Base-by-base conservation (phyloP, 2,888 invertebrate species). In the Acleris sparsana region DNA sequence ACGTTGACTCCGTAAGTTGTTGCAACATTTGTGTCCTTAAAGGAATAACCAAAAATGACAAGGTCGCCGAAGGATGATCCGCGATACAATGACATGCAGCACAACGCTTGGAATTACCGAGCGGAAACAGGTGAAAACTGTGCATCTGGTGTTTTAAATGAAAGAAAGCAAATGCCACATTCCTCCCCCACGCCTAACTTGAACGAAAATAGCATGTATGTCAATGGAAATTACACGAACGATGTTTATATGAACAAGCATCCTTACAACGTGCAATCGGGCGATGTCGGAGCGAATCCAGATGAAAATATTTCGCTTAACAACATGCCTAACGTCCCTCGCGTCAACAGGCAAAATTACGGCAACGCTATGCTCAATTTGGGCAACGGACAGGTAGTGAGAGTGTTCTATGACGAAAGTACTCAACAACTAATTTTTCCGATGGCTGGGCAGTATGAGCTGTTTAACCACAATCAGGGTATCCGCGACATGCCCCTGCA, bases 11-110 rank as follows among this genome's bases (percentile, higher is more conserved):
- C 70, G 75, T 71, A 69, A 73, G 70, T 73, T 78, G 11, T 70
- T 69, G 48, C 52, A n/a, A 4, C 56, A 44, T 46, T 48, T 53
- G 58, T 59, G 79, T 74, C 76, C 70, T 74, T 72, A 75, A 70
- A 78, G 77, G 80, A 77, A 75, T 84, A 83, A 84, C 85, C 85
- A 86, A 86, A 87, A 83, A 93, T 93, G 93, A 90, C 92, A 89
- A 92, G 93, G 89, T 90, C 91, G 88, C 87, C 88, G 73, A 88
- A 89, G 75, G 92, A 93, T 85, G 90, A 92, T 83, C 85, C 89
- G 72, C 84, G 87, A 79, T 92, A 85, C 84, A 87, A 82, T 76
- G 91, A 93, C 79, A 78, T 87, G 75, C 80, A 86, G 78, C 84
- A 83, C 77, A 90, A 86, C 84, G 84, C 89, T 81, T 93, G 93